These are phyloP conservation scores for Australoheros facetus DNA, from an alignment of 2,797 vertebrate genomes.

Conservation along the genomic window DNA sequence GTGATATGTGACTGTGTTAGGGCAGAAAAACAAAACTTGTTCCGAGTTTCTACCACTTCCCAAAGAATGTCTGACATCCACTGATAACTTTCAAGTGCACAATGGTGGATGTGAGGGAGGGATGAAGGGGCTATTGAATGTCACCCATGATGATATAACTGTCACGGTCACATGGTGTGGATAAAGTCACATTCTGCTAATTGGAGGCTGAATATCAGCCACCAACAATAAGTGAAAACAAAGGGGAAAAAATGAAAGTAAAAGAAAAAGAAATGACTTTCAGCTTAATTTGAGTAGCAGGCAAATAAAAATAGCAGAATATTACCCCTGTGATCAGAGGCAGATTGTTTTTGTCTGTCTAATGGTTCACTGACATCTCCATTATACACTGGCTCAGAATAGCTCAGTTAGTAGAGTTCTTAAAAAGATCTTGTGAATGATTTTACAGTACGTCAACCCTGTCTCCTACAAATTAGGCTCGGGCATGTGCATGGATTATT, in stretches of 20 bases:
- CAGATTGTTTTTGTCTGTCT: constrained; percentile 5
- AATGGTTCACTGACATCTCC: background rate
- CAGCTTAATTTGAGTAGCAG: constrained; percentile 48
- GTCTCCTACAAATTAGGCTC: background rate
- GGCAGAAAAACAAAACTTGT: constrained; percentile 28
- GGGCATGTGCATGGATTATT: background rate
- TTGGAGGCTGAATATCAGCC: constrained; percentile 43
- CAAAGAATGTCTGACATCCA: constrained; percentile 45
- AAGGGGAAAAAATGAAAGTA: no score
- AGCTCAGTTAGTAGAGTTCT: background rate
- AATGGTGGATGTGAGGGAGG: background rate
- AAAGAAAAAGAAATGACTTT: constrained; percentile 29
- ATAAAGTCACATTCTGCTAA: constrained; percentile 40
- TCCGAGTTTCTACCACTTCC: constrained; percentile 41
- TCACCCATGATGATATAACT: constrained; percentile 48
- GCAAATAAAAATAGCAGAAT: constrained; percentile 57
- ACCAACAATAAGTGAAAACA: background rate
- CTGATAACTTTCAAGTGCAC: constrained; percentile 39
- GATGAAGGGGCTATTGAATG: constrained; percentile 20
- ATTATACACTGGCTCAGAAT: background rate
- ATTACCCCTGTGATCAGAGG: constrained; percentile 42
- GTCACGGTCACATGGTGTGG: constrained; percentile 33
- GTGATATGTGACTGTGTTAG: constrained; percentile 40
- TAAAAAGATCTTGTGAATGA: background rate
- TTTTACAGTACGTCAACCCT: background rate